phyloP scores from a whole-genome alignment of 2,888 invertebrate genomes.

The Himalopsyche anomala region DNA sequence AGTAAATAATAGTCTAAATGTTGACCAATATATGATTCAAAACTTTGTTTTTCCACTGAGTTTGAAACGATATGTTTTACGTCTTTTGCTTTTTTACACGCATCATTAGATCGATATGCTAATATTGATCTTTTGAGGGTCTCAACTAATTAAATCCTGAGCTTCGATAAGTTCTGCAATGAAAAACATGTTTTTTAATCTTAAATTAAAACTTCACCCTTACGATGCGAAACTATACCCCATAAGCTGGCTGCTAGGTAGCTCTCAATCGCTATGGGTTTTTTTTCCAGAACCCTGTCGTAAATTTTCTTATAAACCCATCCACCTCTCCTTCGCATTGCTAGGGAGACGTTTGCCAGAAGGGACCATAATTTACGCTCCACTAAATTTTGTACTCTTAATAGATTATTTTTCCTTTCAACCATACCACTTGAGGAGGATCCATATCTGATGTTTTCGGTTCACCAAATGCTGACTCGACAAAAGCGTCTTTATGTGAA shows the following conservation, averaged over 20 bases:
- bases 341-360: conserved; percentile 43
- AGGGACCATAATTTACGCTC: conserved; percentile 64
- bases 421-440: conserved; percentile 47
- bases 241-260: conserved; percentile 3
- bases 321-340: conserved; percentile 61
- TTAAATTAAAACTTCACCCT: neutral
- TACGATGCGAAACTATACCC: neutral
- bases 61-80: too few species aligned
- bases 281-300: conserved; percentile 60
- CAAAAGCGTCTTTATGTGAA: conserved; percentile 19
- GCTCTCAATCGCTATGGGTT: conserved; percentile 59
- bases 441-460: conserved; percentile 51
- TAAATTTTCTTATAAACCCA: conserved; percentile 65
- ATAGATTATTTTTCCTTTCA: conserved; percentile 64
- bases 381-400: conserved; percentile 65
- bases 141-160: too few species aligned
- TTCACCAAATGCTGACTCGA: conserved; percentile 21
- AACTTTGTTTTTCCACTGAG: too few species aligned
- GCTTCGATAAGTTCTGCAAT: too few species aligned
- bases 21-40: too few species aligned
- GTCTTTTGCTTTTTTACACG: too few species aligned
- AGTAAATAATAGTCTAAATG: too few species aligned
- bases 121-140: too few species aligned
- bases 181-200: too few species aligned
- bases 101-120: too few species aligned